phyloP scores from a whole-genome alignment of 2,888 invertebrate genomes.

The Chromoteleia sp. region DNA sequence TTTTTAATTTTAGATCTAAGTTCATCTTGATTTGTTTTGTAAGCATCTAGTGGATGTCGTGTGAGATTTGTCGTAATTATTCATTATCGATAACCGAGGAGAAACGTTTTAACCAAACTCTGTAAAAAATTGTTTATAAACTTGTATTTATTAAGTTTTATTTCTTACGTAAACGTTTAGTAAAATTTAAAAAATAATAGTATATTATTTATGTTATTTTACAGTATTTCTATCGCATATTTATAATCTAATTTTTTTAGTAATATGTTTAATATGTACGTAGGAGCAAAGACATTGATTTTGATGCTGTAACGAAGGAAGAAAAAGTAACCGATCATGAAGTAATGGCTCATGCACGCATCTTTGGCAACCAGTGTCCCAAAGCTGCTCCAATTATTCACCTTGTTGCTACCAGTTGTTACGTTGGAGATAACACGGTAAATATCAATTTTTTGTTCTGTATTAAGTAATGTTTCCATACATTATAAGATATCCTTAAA shows the following conservation, averaged over 20 bases:
- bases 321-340: constrained; percentile 96
- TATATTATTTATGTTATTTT: too few relatives aligned
- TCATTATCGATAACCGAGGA: constrained; percentile 65
- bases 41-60: constrained; percentile 40
- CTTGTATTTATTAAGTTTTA: too few relatives aligned
- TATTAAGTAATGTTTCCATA: too few relatives aligned
- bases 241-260: too few relatives aligned
- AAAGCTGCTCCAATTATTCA: constrained; percentile 98
- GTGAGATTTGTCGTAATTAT: constrained; percentile 56
- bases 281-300: constrained; percentile 95
- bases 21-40: not conserved
- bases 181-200: too few relatives aligned
- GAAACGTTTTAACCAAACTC: constrained; percentile 62
- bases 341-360: constrained; percentile 99
- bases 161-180: too few relatives aligned
- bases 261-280: too few relatives aligned
- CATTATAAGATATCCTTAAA: too few relatives aligned
- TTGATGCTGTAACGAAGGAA: constrained; percentile 92
- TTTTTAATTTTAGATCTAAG: not conserved
- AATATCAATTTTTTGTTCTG: constrained; percentile 55
- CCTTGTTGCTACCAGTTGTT: constrained; percentile 98
- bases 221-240: too few relatives aligned
- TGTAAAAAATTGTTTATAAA: too few relatives aligned
- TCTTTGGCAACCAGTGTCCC: constrained; percentile 95
- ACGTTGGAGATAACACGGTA: constrained; percentile 97